Evolutionary conservation across 2,797 vertebrate genomes (phyloP).

Genomic region (Erethizon dorsatum): DNA sequence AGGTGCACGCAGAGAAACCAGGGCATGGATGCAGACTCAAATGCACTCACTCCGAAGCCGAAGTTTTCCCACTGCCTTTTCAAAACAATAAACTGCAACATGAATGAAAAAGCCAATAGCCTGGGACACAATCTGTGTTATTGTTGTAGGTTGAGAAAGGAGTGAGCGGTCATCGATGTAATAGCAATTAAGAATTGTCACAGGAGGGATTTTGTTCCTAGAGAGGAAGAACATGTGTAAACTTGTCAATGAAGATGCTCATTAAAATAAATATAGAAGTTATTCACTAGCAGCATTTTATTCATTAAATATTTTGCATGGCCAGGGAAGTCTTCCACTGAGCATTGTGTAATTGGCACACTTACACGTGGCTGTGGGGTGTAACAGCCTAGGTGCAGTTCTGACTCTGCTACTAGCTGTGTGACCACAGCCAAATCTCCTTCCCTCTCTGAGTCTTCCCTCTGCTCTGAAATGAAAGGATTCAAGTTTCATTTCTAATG

Average conservation of each 20-base stretch:
- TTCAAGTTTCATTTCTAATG: neutral
- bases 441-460: neutral
- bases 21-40: conserved; percentile 10
- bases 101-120: conserved; percentile 81
- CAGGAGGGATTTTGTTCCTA: conserved; percentile 59
- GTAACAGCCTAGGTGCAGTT: neutral
- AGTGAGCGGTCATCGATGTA: conserved; percentile 71
- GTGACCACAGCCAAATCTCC: neutral
- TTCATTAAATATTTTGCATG: neutral
- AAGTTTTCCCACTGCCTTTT: conserved; percentile 59
- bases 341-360: neutral
- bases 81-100: conserved; percentile 74
- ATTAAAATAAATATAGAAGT: neutral
- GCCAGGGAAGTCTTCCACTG: neutral
- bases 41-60: conserved; percentile 65
- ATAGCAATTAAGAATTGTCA: conserved; percentile 63
- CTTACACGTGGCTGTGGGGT: neutral
- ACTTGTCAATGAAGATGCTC: neutral
- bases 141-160: conserved; percentile 61
- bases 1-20: neutral
- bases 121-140: conserved; percentile 35
- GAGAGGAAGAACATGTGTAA: neutral
- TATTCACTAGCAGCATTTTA: accelerated
- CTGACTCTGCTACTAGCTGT: neutral
- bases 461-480: neutral